Evolutionary conservation across 2,888 invertebrate species (phyloP).

Genomic region (Clitarchus hookeri): DNA sequence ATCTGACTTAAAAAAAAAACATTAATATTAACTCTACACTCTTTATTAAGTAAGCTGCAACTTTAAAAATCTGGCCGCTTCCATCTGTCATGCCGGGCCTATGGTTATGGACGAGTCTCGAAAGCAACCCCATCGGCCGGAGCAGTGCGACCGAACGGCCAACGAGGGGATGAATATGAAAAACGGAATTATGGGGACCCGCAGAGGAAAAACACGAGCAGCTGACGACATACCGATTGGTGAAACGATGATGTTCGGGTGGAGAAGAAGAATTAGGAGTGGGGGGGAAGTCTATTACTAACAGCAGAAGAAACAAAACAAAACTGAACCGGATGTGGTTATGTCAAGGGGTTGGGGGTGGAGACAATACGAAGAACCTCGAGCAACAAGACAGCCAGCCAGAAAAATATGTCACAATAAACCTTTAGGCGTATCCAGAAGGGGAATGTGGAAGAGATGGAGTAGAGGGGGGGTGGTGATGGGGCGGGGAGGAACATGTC

Average conservation of each 20-base stretch:
- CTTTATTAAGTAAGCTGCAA: no score
- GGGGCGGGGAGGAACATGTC: conserved; percentile 33
- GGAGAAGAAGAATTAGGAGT: neutral
- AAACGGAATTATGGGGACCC: neutral
- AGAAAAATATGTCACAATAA: conserved; percentile 2
- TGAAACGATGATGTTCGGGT: no score
- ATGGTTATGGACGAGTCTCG: neutral
- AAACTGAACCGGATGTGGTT: neutral
- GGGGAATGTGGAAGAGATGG: conserved; percentile 30
- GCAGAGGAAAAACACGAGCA: neutral
- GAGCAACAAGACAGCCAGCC: neutral
- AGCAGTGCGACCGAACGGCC: neutral
- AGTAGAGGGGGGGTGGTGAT: conserved; percentile 26
- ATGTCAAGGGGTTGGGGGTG: neutral
- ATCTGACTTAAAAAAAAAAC: no score
- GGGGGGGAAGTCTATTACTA: neutral
- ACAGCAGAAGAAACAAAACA: conserved; percentile 11
- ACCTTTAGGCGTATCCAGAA: neutral
- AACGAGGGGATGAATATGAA: neutral
- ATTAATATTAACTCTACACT: no score
- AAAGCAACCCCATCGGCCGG: neutral
- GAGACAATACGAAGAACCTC: neutral
- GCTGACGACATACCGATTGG: neutral
- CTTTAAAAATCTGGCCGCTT: no score
- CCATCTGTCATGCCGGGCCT: no score